These are phyloP conservation scores for Pipa parva DNA, from an alignment of 2,113 vertebrate genomes.

Conservation along the genomic window DNA sequence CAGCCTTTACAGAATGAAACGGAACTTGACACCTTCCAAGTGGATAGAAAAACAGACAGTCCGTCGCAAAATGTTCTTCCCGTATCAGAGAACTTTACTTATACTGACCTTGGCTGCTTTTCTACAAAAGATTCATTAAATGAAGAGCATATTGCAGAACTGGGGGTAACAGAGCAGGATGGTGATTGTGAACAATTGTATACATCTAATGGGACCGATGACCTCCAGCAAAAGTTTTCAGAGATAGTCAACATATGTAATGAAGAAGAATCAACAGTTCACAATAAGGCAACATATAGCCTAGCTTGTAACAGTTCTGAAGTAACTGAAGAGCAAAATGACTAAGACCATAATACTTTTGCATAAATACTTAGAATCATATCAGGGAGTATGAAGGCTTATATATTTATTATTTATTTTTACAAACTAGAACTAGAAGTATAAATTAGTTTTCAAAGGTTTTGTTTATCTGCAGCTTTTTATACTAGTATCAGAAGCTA, in stretches of 20 bases:
- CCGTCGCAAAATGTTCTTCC: conserved; percentile 17
- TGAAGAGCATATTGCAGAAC: not conserved
- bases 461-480: not conserved
- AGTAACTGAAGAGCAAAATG: not conserved
- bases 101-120: not conserved
- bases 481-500: too few species aligned
- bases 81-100: not conserved
- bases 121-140: conserved; percentile 28
- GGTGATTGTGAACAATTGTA: conserved; percentile 42
- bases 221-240: conserved; percentile 43
- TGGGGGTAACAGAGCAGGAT: conserved; percentile 22
- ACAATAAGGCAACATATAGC: not conserved
- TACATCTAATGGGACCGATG: conserved; percentile 25
- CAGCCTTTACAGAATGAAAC: not conserved
- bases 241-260: not conserved
- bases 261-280: not conserved
- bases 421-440: not conserved
- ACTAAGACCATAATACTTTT: not conserved
- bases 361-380: not conserved
- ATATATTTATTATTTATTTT: not conserved
- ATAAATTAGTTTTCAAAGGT: not conserved
- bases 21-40: not conserved
- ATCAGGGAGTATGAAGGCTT: not conserved
- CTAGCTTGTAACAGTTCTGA: not conserved
- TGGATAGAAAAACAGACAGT: not conserved